Evolutionary conservation across 2,797 vertebrate genomes (phyloP).

Genomic region (Graptemys geographica): DNA sequence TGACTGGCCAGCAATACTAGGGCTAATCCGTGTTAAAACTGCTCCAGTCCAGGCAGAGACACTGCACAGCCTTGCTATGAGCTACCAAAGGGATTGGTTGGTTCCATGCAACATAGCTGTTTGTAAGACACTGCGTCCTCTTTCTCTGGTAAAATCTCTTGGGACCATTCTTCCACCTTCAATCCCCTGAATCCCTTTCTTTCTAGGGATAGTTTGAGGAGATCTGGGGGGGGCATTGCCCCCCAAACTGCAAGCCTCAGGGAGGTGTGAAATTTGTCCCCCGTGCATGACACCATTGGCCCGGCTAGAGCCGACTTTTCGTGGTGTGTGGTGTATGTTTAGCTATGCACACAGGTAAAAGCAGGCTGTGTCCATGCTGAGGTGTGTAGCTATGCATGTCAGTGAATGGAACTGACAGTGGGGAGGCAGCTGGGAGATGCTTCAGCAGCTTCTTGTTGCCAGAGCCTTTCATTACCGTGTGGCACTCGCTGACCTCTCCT

Average conservation of each 20-base stretch:
- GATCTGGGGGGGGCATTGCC: background rate
- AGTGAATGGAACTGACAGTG: too few relatives aligned
- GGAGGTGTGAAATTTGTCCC: background rate
- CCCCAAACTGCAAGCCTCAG: background rate
- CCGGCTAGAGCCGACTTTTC: too few relatives aligned
- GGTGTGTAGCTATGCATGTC: too few relatives aligned
- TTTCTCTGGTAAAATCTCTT: slow-evolving; percentile 13
- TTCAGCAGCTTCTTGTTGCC: too few relatives aligned
- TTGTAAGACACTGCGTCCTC: background rate
- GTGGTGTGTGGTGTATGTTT: too few relatives aligned
- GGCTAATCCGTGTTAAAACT: background rate
- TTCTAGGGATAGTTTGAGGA: background rate
- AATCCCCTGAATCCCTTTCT: background rate
- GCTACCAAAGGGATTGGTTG: background rate
- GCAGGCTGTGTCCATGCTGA: too few relatives aligned
- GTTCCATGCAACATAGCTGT: background rate
- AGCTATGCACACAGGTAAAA: too few relatives aligned
- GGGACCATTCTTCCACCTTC: slow-evolving; percentile 34
- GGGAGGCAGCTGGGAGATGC: too few relatives aligned
- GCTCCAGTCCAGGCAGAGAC: background rate
- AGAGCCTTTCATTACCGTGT: too few relatives aligned
- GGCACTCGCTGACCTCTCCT: too few relatives aligned
- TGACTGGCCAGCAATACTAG: background rate
- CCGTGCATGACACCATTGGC: rapidly evolving
- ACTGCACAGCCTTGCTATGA: background rate